A percentile compares a stretch with the other conserved stretches of the same genome.
Conservation (phyloP, 2,797 vertebrate genomes). For the Xiphorhynchus erythropygius region DNA sequence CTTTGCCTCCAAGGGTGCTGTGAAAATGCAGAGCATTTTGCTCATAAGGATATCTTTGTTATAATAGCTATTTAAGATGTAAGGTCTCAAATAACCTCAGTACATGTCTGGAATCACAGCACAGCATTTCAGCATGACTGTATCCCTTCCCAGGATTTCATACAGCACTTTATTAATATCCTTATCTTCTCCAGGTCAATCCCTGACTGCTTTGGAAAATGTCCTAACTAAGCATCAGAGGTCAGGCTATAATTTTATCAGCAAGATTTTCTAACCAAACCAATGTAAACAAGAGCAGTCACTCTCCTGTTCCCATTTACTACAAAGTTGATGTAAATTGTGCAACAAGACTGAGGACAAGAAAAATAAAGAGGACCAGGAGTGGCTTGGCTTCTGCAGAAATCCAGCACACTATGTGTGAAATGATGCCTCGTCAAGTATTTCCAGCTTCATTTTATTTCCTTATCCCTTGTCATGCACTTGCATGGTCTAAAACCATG, state of each 20-base stretch:
- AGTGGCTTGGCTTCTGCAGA: not conserved
- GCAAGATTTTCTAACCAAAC: not conserved
- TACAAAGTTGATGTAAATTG: not conserved
- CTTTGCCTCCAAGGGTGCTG: conserved; percentile 26
- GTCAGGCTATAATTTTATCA: not conserved
- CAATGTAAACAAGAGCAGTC: not conserved
- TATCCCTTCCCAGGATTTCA: not conserved
- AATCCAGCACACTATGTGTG: not conserved
- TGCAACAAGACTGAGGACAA: not conserved
- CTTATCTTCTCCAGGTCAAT: not conserved
- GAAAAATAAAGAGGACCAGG: not conserved
- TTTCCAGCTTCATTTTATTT: not conserved
- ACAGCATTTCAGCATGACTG: not conserved
- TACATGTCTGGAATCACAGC: not conserved
- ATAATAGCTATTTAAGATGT: not conserved
- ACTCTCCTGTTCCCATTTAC: not conserved
- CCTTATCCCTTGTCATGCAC: not conserved
- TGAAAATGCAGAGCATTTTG: not conserved
- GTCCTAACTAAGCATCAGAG: not conserved
- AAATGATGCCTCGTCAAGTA: not conserved
- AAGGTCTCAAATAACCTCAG: not conserved
- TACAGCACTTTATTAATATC: not conserved
- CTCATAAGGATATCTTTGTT: not conserved
- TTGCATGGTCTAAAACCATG: not conserved
- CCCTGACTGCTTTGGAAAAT: not conserved